These are phyloP conservation scores for Scleropages formosus DNA, from an alignment of 2,797 vertebrate genomes.

Conservation along the genomic window DNA sequence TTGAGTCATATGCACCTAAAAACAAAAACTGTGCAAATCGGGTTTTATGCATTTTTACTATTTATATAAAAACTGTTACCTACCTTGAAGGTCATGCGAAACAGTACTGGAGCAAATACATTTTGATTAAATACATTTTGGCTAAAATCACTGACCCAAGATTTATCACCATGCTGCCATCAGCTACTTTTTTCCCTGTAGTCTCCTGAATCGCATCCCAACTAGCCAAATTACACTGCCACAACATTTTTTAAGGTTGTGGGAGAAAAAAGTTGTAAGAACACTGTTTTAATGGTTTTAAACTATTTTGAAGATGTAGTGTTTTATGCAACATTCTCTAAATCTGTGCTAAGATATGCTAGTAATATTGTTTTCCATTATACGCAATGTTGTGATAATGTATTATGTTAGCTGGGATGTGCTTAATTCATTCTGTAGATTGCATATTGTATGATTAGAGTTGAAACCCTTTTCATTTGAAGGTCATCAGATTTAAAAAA, in stretches of 20 bases:
- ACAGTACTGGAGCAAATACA: slow-evolving; percentile 15
- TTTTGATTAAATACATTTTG: background rate
- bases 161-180: background rate
- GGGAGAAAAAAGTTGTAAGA: too few species aligned
- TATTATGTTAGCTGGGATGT: background rate
- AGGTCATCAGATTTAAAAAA: too few species aligned
- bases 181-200: too few species aligned
- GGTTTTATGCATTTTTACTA: slow-evolving; percentile 17
- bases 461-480: background rate
- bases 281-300: too few species aligned
- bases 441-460: slow-evolving; percentile 17
- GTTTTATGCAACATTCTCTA: too few species aligned
- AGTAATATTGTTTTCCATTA: too few species aligned
- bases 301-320: too few species aligned
- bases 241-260: background rate
- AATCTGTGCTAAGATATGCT: too few species aligned
- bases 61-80: slow-evolving; percentile 18
- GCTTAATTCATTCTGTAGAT: background rate
- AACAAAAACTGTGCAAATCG: slow-evolving; percentile 18
- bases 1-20: slow-evolving; percentile 6
- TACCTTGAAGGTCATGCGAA: slow-evolving; percentile 19
- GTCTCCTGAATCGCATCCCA: background rate
- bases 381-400: too few species aligned
- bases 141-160: background rate
- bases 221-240: slow-evolving; percentile 16